These are phyloP conservation scores for Hepsetus odoe DNA, from an alignment of 2,113 vertebrate species.

Conservation along the genomic window DNA sequence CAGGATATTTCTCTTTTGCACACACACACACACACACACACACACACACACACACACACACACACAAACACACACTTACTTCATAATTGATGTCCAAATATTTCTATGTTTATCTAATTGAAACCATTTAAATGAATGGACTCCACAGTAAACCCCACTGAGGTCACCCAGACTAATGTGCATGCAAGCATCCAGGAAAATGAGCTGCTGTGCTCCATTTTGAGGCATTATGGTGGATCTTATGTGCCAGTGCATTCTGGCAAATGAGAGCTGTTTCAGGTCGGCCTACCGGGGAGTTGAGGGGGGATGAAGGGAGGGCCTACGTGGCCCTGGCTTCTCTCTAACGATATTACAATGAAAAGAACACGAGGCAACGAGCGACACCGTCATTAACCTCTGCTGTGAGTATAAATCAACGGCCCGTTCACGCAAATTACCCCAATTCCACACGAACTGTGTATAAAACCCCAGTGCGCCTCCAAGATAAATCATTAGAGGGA, in stretches of 20 bases:
- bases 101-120: conserved; percentile 1
- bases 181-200: conserved; percentile 4
- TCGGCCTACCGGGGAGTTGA: conserved; percentile 32
- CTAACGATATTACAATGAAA: conserved; percentile 83
- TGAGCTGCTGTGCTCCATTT: conserved; percentile 31
- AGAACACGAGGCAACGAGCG: conserved; percentile 81
- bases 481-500: conserved; percentile 64
- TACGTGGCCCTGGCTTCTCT: conserved; percentile 65
- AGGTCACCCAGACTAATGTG: conserved; percentile 29
- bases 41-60: conserved; percentile 19
- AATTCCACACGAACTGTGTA: conserved; percentile 70
- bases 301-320: conserved; percentile 14
- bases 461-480: conserved; percentile 51
- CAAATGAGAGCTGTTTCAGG: conserved; percentile 46
- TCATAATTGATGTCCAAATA: background rate
- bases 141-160: background rate
- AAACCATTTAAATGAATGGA: conserved; percentile 1
- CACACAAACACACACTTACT: background rate
- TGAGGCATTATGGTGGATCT: conserved; percentile 15
- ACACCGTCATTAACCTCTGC: conserved; percentile 87
- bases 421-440: conserved; percentile 82
- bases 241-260: conserved; percentile 12
- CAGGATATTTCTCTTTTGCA: background rate
- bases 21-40: conserved; percentile 55
- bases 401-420: conserved; percentile 83